phyloP scores from a whole-genome alignment of 2,888 invertebrate species.

The Notodonta dromedarius region DNA sequence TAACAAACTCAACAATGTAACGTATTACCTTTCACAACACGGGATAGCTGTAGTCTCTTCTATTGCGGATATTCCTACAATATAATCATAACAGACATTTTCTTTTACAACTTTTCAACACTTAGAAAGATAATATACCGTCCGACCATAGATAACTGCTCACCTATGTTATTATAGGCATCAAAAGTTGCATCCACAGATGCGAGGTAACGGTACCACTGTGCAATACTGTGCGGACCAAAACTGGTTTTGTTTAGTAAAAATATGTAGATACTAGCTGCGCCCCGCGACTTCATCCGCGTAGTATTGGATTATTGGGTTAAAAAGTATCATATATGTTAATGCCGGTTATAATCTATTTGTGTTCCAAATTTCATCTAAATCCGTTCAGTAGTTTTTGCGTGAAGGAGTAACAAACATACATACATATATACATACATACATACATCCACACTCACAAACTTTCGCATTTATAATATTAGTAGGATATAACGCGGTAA shows the following conservation, averaged over 20 bases:
- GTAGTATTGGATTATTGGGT: no score
- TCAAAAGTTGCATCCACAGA: constrained; percentile 78
- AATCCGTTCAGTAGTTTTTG: no score
- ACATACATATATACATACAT: no score
- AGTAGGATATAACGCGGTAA: constrained; percentile 46
- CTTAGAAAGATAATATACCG: background rate
- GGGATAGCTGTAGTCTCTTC: background rate
- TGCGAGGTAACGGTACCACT: constrained; percentile 71
- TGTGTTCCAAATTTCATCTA: no score
- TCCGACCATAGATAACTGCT: constrained; percentile 28
- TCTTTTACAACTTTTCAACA: constrained; percentile 3
- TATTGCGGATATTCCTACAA: background rate
- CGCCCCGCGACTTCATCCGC: no score
- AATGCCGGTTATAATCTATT: no score
- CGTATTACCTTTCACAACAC: background rate
- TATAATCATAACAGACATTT: background rate
- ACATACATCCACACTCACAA: no score
- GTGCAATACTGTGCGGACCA: constrained; percentile 66
- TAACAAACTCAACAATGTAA: background rate
- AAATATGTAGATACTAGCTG: constrained; percentile 58
- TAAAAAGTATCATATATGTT: no score
- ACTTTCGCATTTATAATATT: no score
- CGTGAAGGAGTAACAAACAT: no score
- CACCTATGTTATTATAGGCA: constrained; percentile 80
- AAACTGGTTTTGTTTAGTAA: constrained; percentile 77